phyloP scores from a whole-genome alignment of 1,140 invertebrate species.

The Euglossa dilemma region DNA sequence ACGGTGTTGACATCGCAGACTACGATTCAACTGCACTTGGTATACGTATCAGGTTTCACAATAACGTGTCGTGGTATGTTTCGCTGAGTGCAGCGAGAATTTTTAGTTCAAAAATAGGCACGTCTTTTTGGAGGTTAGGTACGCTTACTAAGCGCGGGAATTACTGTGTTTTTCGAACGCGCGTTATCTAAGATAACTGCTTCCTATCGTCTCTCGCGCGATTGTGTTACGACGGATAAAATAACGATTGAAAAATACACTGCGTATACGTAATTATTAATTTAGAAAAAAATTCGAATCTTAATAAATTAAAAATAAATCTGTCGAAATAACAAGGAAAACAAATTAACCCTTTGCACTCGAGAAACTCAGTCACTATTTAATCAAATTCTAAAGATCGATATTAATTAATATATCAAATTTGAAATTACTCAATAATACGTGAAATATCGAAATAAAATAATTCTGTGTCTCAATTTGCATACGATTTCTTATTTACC shows the following conservation, averaged over 20 bases:
- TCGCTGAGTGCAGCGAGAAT: neutral
- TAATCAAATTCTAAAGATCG: too few species aligned
- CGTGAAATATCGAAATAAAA: too few species aligned
- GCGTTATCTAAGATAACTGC: neutral
- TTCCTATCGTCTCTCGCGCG: neutral
- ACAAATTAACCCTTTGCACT: too few species aligned
- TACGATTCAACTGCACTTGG: neutral
- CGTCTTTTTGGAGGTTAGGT: neutral
- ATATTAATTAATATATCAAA: too few species aligned
- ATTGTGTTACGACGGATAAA: neutral
- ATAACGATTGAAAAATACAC: too few species aligned
- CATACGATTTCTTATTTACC: too few species aligned
- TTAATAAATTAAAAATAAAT: neutral
- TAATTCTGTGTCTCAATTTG: too few species aligned
- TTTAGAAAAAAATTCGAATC: too few species aligned
- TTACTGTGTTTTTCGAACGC: neutral
- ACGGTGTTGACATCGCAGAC: constrained; percentile 5
- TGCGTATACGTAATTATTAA: too few species aligned
- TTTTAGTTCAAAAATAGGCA: constrained; percentile 16
- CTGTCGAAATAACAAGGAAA: too few species aligned
- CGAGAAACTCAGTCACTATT: too few species aligned
- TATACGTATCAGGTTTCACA: neutral
- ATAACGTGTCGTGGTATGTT: constrained; percentile 1
- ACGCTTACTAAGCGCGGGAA: neutral
- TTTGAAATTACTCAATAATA: too few species aligned